These are phyloP conservation scores for Ormyrus nitidulus DNA, from an alignment of 2,888 invertebrate species.

Conservation along the genomic window DNA sequence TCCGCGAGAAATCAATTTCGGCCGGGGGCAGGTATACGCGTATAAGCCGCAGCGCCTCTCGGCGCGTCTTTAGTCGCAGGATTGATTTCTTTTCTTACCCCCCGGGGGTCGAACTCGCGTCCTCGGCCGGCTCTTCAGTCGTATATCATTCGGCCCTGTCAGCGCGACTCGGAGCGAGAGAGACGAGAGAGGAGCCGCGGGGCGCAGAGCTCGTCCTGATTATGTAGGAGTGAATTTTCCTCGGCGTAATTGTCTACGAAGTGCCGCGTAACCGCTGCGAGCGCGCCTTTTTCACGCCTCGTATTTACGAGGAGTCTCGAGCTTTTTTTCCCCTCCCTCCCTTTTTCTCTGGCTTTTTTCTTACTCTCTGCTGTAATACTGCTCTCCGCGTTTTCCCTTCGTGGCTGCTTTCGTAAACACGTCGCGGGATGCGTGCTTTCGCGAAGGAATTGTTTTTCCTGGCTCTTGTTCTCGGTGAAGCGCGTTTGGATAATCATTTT, in stretches of 20 bases:
- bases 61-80: constrained; percentile 29
- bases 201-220: constrained; percentile 26
- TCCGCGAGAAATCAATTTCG: constrained; percentile 19
- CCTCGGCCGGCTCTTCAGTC: constrained; percentile 10
- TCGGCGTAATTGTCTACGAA: constrained; percentile 22
- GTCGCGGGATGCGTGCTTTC: not conserved
- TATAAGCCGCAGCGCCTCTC: not conserved
- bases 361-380: not conserved
- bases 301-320: not conserved
- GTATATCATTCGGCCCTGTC: constrained; percentile 50
- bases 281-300: not conserved
- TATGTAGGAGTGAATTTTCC: constrained; percentile 44
- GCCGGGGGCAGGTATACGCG: not conserved
- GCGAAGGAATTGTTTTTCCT: too few species aligned
- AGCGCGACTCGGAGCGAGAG: constrained; percentile 36
- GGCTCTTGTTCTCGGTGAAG: too few species aligned
- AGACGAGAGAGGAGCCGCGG: constrained; percentile 23
- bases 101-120: constrained; percentile 3
- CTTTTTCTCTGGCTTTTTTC: not conserved
- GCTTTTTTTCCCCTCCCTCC: constrained; percentile 26
- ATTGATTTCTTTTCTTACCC: constrained; percentile 44
- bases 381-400: not conserved
- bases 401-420: not conserved
- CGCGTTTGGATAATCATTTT: too few species aligned
- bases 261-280: constrained; percentile 21